Percentiles rank a stretch among this genome's conserved stretches.
These are phyloP conservation scores for Indicator indicator DNA, from an alignment of 2,113 vertebrate genomes.

Conservation along the genomic window DNA sequence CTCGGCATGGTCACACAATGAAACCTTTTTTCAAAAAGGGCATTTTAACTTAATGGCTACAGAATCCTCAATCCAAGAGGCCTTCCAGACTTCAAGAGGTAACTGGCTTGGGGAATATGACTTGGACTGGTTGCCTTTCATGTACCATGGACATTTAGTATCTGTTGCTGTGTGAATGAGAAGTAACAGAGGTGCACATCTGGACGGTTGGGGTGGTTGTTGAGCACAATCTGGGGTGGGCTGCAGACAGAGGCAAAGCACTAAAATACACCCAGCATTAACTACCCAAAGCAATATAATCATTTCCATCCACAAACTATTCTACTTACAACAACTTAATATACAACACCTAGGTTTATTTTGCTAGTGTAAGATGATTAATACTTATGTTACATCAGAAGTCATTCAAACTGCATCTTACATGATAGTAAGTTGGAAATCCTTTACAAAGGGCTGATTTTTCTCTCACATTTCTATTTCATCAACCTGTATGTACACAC, in stretches of 20 bases:
- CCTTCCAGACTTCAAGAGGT: neutral
- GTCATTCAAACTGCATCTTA: neutral
- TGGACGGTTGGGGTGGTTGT: no score
- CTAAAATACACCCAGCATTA: neutral
- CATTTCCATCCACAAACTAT: neutral
- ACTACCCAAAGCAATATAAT: neutral
- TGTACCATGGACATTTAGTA: neutral
- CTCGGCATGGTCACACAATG: neutral
- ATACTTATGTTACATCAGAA: neutral
- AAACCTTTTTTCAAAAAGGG: neutral
- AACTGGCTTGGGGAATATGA: neutral
- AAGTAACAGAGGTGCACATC: neutral
- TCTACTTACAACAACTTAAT: constrained; percentile 27
- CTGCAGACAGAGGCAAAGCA: neutral
- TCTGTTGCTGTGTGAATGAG: neutral
- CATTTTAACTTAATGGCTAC: neutral
- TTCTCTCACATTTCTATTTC: neutral
- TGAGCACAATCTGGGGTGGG: accelerated
- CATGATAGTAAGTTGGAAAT: neutral
- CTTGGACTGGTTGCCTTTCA: neutral
- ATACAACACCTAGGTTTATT: constrained; percentile 44
- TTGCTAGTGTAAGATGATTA: constrained; percentile 17
- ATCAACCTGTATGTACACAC: constrained; percentile 7
- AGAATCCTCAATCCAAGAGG: neutral
- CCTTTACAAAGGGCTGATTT: neutral